Percentiles rank a stretch among this genome's conserved stretches.
These are phyloP conservation scores for Chlorospingus semifuscus DNA, from an alignment of 2,797 vertebrate genomes.

Conservation along the genomic window DNA sequence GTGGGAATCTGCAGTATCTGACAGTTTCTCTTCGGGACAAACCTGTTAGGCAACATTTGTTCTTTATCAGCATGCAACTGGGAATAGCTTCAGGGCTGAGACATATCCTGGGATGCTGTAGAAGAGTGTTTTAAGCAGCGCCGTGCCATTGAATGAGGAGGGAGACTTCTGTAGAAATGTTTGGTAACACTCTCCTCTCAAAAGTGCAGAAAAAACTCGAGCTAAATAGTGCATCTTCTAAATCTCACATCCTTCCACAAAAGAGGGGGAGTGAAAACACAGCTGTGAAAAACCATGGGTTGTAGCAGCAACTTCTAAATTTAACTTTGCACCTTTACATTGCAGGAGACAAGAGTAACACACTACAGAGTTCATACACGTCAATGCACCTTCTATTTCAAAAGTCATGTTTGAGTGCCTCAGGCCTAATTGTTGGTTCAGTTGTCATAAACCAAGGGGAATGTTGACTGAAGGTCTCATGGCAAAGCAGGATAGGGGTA, in stretches of 20 bases:
- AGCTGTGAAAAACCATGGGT: neutral
- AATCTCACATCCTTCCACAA: neutral
- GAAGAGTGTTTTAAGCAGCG: neutral
- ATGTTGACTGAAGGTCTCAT: constrained; percentile 47
- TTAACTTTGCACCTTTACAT: constrained; percentile 8
- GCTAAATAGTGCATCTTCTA: neutral
- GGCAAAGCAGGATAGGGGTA: neutral
- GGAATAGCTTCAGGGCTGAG: neutral
- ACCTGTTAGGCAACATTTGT: neutral
- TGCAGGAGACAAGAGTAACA: neutral
- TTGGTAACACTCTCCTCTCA: neutral
- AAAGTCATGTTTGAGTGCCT: constrained; percentile 53
- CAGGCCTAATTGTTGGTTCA: constrained; percentile 35
- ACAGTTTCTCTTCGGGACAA: neutral
- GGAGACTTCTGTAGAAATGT: neutral
- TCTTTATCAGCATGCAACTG: neutral
- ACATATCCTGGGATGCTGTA: neutral
- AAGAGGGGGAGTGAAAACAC: neutral
- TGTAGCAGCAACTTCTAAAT: neutral
- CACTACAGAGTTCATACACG: neutral
- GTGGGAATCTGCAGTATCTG: neutral
- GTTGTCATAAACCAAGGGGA: constrained; percentile 33
- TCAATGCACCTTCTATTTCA: constrained; percentile 31
- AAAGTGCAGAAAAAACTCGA: neutral
- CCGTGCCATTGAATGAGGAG: neutral